Evolutionary conservation across 2,113 vertebrate species (phyloP).

Genomic region (Anhinga rufa): DNA sequence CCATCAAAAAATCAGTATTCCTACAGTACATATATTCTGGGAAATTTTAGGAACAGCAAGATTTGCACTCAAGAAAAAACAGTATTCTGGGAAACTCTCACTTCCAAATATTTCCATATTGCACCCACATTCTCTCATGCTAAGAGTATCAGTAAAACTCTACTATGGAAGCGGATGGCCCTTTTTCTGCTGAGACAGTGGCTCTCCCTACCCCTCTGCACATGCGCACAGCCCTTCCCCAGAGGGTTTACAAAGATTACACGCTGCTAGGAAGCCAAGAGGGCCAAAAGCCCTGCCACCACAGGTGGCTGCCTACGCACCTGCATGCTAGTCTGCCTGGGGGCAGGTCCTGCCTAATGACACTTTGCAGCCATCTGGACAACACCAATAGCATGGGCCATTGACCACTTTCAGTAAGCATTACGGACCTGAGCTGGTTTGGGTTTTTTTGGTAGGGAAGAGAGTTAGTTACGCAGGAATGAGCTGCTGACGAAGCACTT

Average conservation of each 20-base stretch:
- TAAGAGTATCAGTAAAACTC: neutral
- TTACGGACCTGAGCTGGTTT: neutral
- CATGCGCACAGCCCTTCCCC: accelerated
- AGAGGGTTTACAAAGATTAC: neutral
- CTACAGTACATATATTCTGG: neutral
- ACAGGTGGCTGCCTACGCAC: neutral
- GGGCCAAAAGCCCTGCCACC: neutral
- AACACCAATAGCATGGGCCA: neutral
- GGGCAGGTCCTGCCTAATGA: neutral
- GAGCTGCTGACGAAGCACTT: neutral
- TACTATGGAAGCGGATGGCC: neutral
- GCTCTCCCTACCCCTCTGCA: neutral
- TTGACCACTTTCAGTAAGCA: neutral
- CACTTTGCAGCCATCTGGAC: neutral
- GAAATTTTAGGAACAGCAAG: neutral
- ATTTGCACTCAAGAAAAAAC: neutral
- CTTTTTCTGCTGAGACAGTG: neutral
- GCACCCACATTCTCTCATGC: neutral
- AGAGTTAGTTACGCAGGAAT: neutral
- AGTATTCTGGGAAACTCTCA: neutral
- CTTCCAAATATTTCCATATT: neutral
- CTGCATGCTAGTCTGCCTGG: neutral
- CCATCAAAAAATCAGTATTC: neutral
- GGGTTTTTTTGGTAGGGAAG: neutral
- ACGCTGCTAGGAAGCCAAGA: neutral